Base-by-base conservation (phyloP, 30 jellyfish, hydroid and myxozoan species). In the Pseudorhiza aurosa region DNA sequence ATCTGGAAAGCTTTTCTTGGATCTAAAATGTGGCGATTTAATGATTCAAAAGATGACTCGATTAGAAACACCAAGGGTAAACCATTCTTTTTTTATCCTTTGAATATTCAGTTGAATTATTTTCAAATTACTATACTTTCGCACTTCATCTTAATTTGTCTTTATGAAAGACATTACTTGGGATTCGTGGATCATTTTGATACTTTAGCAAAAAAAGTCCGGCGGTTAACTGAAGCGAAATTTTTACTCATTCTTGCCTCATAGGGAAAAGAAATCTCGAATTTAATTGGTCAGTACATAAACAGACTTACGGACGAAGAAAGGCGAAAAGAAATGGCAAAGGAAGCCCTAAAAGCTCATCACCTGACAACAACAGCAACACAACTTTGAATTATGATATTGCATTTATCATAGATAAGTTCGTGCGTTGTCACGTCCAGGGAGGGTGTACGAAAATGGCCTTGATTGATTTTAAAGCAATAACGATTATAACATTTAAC, bases 251-350 rank as follows among this genome's bases (percentile, higher is more conserved):
- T n/a, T n/a, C n/a, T n/a, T n/a, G n/a, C n/a, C 42, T 80, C 49
- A 8, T 47, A 91, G 98, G 96, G 98, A 26, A 91, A 91, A 63
- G 98, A 91, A 51, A 91, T 91, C 19, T 91, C 98, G 43, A 75
- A 72, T 55, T 68, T 91, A 75, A 85, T 91, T 50, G 96, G 95
- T 10, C 90, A 77, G 46, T 90, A 90, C 46, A 76, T 90, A 26
- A 76, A 65, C 65, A 71, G 68, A 33, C 12, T 83, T 2, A 45
- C 96, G 22, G 96, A 55, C 7, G 96, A 88, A 21, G 85, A 79
- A 30, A 85, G 71, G 58, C 70, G 75, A 24, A 73, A 68, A 1
- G 93, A 87, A 0, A 65, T 65, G 77, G 46, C 49, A n/a, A 80
- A 39, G 37, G 91, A 77, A 18, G 72, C 36, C 15, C 11, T 64